These are phyloP conservation scores for Dasypogon diadema DNA, from an alignment of 2,888 invertebrate genomes.

Conservation along the genomic window DNA sequence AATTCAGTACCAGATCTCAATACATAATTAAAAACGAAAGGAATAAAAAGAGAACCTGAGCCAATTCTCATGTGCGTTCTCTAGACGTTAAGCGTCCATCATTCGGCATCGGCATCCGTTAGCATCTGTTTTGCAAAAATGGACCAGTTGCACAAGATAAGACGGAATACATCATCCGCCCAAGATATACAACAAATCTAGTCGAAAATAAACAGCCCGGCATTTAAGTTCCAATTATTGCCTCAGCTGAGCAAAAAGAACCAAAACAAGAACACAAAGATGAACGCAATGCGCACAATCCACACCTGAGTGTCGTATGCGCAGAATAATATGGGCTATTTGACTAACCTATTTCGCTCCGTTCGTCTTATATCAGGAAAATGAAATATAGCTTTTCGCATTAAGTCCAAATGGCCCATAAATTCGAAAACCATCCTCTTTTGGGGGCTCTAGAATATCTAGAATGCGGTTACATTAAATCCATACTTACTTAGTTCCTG, in stretches of 20 bases:
- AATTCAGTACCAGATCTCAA: constrained; percentile 46
- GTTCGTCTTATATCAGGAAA: background rate
- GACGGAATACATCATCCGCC: background rate
- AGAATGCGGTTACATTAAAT: background rate
- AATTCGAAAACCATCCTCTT: no score
- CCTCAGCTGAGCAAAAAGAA: background rate
- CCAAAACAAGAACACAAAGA: background rate
- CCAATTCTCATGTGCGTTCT: constrained; percentile 26
- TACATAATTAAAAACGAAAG: constrained; percentile 26
- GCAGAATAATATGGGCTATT: constrained; percentile 1
- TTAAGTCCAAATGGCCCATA: no score
- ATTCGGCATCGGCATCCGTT: background rate
- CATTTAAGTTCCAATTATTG: constrained; percentile 30
- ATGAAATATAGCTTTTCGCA: no score
- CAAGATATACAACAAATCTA: constrained; percentile 3
- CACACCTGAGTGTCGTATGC: background rate
- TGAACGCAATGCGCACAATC: background rate
- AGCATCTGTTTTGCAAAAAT: constrained; percentile 8
- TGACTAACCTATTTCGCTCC: background rate
- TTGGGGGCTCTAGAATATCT: background rate
- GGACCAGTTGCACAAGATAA: constrained; percentile 26
- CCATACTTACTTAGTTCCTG: constrained; percentile 17
- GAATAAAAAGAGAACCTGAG: constrained; percentile 2
- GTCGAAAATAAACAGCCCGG: constrained; percentile 35
- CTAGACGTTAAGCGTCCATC: background rate